Conservation (phyloP, 2,797 vertebrate species). For the Lindbergichthys nudifrons region DNA sequence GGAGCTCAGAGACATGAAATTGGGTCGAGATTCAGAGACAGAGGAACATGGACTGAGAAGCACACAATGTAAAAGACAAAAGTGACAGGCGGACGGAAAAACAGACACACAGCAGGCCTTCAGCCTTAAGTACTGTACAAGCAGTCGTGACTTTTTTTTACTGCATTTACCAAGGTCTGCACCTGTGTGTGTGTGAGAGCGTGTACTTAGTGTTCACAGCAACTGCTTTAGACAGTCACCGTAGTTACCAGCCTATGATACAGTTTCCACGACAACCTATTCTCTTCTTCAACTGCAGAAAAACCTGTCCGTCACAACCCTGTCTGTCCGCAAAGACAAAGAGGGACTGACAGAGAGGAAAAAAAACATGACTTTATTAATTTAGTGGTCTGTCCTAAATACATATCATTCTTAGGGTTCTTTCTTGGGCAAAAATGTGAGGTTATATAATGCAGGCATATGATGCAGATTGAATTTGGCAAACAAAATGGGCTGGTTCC, state of each 20-base stretch:
- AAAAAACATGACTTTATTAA: neutral
- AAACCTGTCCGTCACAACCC: constrained; percentile 61
- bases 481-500: constrained; percentile 2
- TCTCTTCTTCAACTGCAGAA: constrained; percentile 67
- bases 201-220: constrained; percentile 40
- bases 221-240: constrained; percentile 64
- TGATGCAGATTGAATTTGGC: neutral
- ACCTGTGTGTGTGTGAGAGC: constrained; percentile 17
- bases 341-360: constrained; percentile 18
- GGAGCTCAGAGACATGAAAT: constrained; percentile 64
- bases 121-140: neutral
- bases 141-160: constrained; percentile 5
- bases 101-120: neutral
- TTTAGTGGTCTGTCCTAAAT: neutral
- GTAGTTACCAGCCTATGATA: constrained; percentile 71
- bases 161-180: constrained; percentile 33
- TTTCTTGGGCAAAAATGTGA: neutral
- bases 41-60: neutral
- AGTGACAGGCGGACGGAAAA: neutral
- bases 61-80: neutral
- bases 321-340: constrained; percentile 48
- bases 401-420: neutral
- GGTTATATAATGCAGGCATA: constrained; percentile 2
- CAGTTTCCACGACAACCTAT: constrained; percentile 84
- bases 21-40: constrained; percentile 31